phyloP scores from a whole-genome alignment of 2,888 invertebrate genomes.

The Rhagium mordax region DNA sequence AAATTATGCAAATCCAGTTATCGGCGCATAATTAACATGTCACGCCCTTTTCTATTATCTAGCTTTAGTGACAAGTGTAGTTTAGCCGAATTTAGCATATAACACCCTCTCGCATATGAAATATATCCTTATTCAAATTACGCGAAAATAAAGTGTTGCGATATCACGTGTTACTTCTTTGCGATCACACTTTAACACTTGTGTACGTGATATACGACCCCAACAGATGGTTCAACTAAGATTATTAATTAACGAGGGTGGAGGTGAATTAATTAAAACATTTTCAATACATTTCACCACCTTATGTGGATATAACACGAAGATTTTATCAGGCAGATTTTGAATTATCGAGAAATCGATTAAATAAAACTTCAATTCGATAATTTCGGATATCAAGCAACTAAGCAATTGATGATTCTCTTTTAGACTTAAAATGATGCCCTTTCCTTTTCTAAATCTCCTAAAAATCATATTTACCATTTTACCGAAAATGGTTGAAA shows the following conservation, averaged over 20 bases:
- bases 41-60: constrained; percentile 65
- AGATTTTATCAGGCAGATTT: too few relatives aligned
- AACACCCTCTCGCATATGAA: constrained; percentile 27
- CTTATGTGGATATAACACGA: neutral
- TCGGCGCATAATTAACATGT: constrained; percentile 65
- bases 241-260: constrained; percentile 7
- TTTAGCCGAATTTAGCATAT: constrained; percentile 54
- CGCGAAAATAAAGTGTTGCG: constrained; percentile 7
- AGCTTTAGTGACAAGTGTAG: constrained; percentile 64
- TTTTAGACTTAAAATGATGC: too few relatives aligned
- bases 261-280: neutral
- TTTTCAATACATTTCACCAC: neutral
- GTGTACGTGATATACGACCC: constrained; percentile 26
- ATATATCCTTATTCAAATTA: constrained; percentile 25
- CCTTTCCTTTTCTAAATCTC: too few relatives aligned
- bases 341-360: too few relatives aligned
- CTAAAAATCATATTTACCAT: too few relatives aligned
- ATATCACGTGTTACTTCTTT: constrained; percentile 18
- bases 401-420: too few relatives aligned
- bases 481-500: too few relatives aligned
- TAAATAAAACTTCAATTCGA: too few relatives aligned
- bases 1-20: constrained; percentile 60
- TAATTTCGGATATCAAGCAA: too few relatives aligned
- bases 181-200: constrained; percentile 15
- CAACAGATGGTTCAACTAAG: constrained; percentile 23